phyloP scores from a whole-genome alignment of 2,113 vertebrate genomes.

The Paramormyrops kingsleyae region DNA sequence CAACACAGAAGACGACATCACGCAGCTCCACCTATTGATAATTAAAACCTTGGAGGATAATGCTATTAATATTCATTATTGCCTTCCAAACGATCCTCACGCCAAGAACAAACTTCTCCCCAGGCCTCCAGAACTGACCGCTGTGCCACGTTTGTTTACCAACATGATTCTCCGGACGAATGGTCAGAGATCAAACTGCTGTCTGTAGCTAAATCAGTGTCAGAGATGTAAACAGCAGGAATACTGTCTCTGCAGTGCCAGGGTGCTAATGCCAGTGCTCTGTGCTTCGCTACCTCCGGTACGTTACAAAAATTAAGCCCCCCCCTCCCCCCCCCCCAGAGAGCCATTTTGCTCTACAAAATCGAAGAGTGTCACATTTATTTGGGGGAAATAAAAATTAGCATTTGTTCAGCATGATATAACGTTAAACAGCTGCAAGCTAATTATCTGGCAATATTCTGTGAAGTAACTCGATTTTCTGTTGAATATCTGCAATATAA shows the following conservation, averaged over 20 bases:
- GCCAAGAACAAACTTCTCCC: background rate
- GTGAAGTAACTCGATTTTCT: background rate
- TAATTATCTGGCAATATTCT: background rate
- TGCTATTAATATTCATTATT: background rate
- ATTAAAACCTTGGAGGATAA: background rate
- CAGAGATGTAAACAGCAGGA: background rate
- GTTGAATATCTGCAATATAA: background rate
- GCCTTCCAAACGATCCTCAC: background rate
- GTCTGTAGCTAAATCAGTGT: background rate
- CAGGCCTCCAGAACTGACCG: background rate
- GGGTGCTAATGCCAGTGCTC: background rate
- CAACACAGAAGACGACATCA: background rate
- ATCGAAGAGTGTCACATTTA: background rate
- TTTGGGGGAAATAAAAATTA: background rate
- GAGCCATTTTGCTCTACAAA: background rate
- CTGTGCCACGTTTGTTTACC: background rate
- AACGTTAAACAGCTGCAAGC: background rate
- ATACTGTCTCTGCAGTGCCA: background rate
- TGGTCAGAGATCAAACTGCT: background rate
- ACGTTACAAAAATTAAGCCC: background rate
- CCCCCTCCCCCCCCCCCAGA: background rate
- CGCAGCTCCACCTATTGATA: background rate
- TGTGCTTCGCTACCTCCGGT: background rate
- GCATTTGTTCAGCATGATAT: background rate
- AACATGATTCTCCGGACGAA: background rate